These are phyloP conservation scores for Microctonus hyperodae DNA, from an alignment of 2,888 invertebrate genomes.

Conservation along the genomic window DNA sequence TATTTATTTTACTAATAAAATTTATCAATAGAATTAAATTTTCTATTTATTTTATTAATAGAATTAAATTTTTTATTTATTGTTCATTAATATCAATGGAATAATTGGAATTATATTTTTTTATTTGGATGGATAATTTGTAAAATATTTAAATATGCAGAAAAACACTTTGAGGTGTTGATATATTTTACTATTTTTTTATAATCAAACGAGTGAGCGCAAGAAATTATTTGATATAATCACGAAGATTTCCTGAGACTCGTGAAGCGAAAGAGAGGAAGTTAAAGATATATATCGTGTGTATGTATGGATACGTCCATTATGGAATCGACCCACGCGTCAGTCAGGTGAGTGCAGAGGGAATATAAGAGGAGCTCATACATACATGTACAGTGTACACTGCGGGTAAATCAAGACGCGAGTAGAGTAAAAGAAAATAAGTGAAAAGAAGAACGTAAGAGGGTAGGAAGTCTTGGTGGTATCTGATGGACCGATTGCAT, in stretches of 20 bases:
- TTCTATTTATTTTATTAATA: no score
- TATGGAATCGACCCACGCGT: slow-evolving; percentile 45
- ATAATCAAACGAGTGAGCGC: no score
- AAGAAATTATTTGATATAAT: slow-evolving; percentile 3
- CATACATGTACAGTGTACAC: background rate
- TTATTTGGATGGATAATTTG: no score
- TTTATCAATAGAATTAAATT: no score
- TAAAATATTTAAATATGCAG: background rate
- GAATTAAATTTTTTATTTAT: no score
- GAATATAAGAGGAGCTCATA: slow-evolving; percentile 35
- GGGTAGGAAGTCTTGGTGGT: slow-evolving; percentile 41
- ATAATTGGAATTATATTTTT: no score
- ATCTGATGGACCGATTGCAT: slow-evolving; percentile 55
- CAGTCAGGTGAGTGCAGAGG: slow-evolving; percentile 47
- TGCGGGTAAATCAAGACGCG: slow-evolving; percentile 1
- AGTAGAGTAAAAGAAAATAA: background rate
- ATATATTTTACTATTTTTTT: background rate
- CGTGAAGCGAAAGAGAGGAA: slow-evolving; percentile 6
- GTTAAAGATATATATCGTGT: background rate
- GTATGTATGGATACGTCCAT: slow-evolving; percentile 28
- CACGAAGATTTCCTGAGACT: slow-evolving; percentile 5
- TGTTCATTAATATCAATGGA: no score
- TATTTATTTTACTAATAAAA: no score
- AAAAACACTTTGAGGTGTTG: background rate
- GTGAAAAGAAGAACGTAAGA: slow-evolving; percentile 31